Evolutionary conservation across 1,140 invertebrate species (phyloP).

Genomic region (Neuroterus valhalla): DNA sequence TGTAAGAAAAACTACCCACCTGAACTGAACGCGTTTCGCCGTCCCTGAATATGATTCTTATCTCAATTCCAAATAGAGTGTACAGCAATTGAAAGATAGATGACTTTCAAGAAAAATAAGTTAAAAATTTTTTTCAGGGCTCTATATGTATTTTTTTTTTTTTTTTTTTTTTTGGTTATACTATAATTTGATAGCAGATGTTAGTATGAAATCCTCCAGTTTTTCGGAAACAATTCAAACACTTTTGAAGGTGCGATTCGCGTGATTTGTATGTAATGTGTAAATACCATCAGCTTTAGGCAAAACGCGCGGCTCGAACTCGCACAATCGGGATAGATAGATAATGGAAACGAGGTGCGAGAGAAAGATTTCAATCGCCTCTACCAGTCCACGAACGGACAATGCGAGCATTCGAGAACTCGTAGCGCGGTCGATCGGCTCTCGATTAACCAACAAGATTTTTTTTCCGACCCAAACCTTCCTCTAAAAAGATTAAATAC

Average conservation of each 20-base stretch:
- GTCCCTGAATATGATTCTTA: too few species aligned
- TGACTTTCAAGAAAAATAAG: too few species aligned
- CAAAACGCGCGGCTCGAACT: conserved; percentile 41
- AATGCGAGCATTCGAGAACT: conserved; percentile 61
- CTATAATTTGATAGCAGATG: background rate
- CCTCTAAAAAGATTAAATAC: conserved; percentile 34
- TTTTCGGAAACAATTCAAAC: background rate
- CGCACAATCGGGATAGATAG: conserved; percentile 30
- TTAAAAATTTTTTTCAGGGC: background rate
- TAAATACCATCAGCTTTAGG: conserved; percentile 23
- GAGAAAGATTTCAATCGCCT: conserved; percentile 67
- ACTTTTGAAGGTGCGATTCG: conserved; percentile 10
- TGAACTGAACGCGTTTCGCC: too few species aligned
- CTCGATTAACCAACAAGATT: conserved; percentile 64
- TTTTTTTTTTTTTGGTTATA: background rate
- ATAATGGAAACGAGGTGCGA: conserved; percentile 34
- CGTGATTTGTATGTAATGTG: conserved; percentile 25
- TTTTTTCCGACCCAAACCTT: conserved; percentile 46
- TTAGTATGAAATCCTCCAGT: background rate
- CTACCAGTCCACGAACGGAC: conserved; percentile 61
- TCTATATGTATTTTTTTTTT: background rate
- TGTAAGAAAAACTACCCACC: too few species aligned
- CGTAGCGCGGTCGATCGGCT: conserved; percentile 63
- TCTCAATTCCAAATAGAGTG: too few species aligned
- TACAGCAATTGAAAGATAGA: too few species aligned